Evolutionary conservation across 2,797 vertebrate genomes (phyloP), one percentile per base, ranked within the genome.

Genomic region (Cottoperca gobio): DNA sequence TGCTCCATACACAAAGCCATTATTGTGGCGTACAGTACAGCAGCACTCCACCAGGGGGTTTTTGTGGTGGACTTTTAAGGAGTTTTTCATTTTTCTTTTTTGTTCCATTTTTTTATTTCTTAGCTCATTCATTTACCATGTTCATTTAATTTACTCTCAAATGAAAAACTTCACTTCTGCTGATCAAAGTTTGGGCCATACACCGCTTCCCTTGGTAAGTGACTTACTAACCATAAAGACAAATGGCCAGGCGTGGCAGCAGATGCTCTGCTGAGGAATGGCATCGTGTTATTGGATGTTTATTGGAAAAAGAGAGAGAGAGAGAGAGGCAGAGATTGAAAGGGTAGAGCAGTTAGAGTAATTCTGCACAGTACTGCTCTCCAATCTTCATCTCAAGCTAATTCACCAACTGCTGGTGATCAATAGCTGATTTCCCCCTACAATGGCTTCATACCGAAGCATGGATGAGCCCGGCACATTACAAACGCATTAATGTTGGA

Each of bases 341-440:
- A 83, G 62, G 68, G 58, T 53, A 37, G 59, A 54, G 52, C 62
- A 48, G 66, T 86, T 70, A 23, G 37, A 79, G 73, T 71, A 71
- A 74, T 76, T 76, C 74, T 72, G 55, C 63, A 65, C 60, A 62
- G 64, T 60, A 31, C 54, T 78, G 66, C 77, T 81, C 82, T 88
- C 90, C 89, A 76, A 89, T 92, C 89, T 91, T 92, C 79, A 88
- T 92, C 91, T 85, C 65, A 77, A 80, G 70, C 78, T 68, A 79
- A 70, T 87, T 87, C 78, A 76, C 78, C 81, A 84, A 74, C 82
- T 59, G 45, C 26, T 48, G 46, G 58, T 86, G 76, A 88, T 92
- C 90, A 85, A 88, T 86, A 87, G 63, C 65, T 73, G 72, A 84
- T 81, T 83, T 86, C 72, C 78, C 31, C 55, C 17, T 2, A 53